These are phyloP conservation scores for Mus spretus DNA, from an alignment of 2,797 vertebrate genomes.

Conservation along the genomic window DNA sequence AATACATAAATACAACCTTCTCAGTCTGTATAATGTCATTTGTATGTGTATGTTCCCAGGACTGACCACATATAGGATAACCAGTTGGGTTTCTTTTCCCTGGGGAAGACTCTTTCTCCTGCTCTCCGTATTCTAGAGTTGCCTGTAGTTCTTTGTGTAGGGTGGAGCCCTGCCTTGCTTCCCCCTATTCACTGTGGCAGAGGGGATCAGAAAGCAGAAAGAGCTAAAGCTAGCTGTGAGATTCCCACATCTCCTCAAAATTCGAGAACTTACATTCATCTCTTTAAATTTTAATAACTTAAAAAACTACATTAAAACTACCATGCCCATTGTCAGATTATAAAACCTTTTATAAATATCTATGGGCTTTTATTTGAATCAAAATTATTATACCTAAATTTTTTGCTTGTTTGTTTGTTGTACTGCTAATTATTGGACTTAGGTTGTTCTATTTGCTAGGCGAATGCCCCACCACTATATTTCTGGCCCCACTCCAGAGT, in stretches of 20 bases:
- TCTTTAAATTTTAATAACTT: neutral
- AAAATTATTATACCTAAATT: neutral
- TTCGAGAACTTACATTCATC: neutral
- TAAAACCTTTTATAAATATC: neutral
- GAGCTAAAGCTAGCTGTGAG: neutral
- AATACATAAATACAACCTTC: neutral
- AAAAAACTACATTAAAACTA: slow-evolving; percentile 12
- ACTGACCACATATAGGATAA: neutral
- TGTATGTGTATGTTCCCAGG: neutral
- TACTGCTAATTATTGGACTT: neutral
- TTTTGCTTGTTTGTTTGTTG: neutral
- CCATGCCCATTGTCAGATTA: neutral
- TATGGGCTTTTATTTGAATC: neutral
- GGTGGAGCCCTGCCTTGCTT: neutral
- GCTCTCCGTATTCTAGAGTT: neutral
- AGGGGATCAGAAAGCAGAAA: neutral
- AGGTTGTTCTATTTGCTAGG: neutral
- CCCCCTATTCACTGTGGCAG: neutral
- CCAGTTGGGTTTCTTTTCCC: neutral
- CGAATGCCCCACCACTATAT: neutral
- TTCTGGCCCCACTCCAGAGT: neutral
- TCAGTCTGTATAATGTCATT: neutral
- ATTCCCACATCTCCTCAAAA: neutral
- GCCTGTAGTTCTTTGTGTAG: neutral
- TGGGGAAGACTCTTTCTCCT: neutral